These are phyloP conservation scores for Helicoverpa zea DNA, from an alignment of 1,140 invertebrate species.

Conservation along the genomic window DNA sequence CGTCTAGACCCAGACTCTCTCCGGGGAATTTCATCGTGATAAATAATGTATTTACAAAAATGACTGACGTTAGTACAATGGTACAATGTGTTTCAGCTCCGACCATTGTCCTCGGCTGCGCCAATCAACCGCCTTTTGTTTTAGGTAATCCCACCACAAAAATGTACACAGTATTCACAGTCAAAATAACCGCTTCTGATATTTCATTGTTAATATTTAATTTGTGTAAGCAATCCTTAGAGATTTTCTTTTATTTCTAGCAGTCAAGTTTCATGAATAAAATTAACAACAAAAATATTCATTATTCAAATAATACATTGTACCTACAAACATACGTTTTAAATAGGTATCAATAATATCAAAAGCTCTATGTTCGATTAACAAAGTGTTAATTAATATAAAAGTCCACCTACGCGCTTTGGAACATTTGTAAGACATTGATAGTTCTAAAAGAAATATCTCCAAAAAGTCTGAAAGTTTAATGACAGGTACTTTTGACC, in stretches of 20 bases:
- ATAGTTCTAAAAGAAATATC: background rate
- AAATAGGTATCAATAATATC: no score
- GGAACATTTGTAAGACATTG: background rate
- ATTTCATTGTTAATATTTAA: no score
- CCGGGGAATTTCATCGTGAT: background rate
- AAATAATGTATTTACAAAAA: constrained; percentile 10
- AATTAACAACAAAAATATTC: no score
- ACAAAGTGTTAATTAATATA: no score
- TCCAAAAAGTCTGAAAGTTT: background rate
- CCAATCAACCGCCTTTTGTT: constrained; percentile 32
- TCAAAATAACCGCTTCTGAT: background rate
- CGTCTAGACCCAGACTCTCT: background rate
- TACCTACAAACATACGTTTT: no score
- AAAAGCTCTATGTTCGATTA: background rate
- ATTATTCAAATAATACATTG: no score
- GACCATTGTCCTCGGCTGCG: constrained; percentile 20
- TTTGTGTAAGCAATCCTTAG: no score
- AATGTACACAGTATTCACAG: constrained; percentile 24
- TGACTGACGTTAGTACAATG: constrained; percentile 31
- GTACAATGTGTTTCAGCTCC: constrained; percentile 15
- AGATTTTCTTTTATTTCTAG: no score
- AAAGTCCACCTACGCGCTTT: no score
- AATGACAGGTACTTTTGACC: background rate
- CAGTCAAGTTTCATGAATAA: no score
- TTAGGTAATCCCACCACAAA: constrained; percentile 11